phyloP scores from a whole-genome alignment of 1,140 invertebrate species.

The Sarcophaga bullata region DNA sequence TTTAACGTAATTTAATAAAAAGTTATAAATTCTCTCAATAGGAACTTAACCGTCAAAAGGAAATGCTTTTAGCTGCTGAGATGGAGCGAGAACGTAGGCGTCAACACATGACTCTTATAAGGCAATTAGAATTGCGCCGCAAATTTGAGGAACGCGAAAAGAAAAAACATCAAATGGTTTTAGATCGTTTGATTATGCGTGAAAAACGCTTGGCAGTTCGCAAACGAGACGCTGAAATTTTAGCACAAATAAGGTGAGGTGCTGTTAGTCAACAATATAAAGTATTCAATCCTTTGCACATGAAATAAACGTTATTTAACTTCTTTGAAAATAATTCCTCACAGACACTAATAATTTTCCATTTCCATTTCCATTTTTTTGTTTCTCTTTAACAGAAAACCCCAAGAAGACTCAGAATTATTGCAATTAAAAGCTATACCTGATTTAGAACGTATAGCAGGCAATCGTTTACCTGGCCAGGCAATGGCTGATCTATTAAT shows the following conservation, averaged over 20 bases:
- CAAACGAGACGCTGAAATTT: slow-evolving; percentile 84
- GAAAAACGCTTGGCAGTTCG: slow-evolving; percentile 87
- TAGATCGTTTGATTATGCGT: slow-evolving; percentile 60
- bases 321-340: neutral
- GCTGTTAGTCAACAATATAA: slow-evolving; percentile 38
- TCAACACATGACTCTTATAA: slow-evolving; percentile 89
- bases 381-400: slow-evolving; percentile 70
- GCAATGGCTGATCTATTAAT: slow-evolving; percentile 92
- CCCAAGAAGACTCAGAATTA: slow-evolving; percentile 86
- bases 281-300: neutral
- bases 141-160: slow-evolving; percentile 89
- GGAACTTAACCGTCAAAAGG: slow-evolving; percentile 88
- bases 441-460: slow-evolving; percentile 80
- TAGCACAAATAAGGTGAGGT: slow-evolving; percentile 74
- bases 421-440: slow-evolving; percentile 80
- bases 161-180: slow-evolving; percentile 76
- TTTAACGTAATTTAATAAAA: no score
- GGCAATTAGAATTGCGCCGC: slow-evolving; percentile 85
- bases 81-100: slow-evolving; percentile 90
- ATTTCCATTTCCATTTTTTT: neutral
- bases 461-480: slow-evolving; percentile 83
- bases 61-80: slow-evolving; percentile 85
- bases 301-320: neutral
- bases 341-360: neutral
- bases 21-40: slow-evolving; percentile 66